Conservation (phyloP, 2,888 invertebrate species). For the Osedax fenrisi region DNA sequence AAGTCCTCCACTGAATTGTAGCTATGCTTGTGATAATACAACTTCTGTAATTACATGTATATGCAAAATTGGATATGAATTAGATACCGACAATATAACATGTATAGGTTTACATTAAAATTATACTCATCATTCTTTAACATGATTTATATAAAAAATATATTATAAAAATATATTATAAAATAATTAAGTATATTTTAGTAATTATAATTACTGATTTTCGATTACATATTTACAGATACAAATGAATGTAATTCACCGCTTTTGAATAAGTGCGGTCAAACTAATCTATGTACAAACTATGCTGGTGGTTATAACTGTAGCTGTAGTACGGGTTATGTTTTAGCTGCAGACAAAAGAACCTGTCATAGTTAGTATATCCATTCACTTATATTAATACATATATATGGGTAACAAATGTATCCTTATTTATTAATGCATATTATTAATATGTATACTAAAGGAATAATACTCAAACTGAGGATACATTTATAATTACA, state of each 20-base stretch:
- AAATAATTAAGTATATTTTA: background rate
- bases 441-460: too few relatives aligned
- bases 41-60: conserved; percentile 23
- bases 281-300: conserved; percentile 32
- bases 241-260: background rate
- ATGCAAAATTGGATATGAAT: conserved; percentile 31
- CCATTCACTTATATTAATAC: too few relatives aligned
- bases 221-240: conserved; percentile 1
- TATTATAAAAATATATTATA: background rate
- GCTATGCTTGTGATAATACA: conserved; percentile 11
- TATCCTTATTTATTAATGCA: too few relatives aligned
- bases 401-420: too few relatives aligned
- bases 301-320: conserved; percentile 33
- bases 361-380: conserved; percentile 33
- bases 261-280: background rate
- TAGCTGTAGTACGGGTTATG: conserved; percentile 32
- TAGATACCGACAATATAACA: conserved; percentile 20
- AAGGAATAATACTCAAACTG: too few relatives aligned
- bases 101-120: conserved; percentile 34
- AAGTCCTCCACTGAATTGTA: background rate
- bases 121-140: background rate
- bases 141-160: too few relatives aligned
- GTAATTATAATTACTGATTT: background rate
- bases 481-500: too few relatives aligned
- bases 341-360: conserved; percentile 19